Conservation (phyloP, 2,888 invertebrate genomes). For the Eubasilissa splendida region DNA sequence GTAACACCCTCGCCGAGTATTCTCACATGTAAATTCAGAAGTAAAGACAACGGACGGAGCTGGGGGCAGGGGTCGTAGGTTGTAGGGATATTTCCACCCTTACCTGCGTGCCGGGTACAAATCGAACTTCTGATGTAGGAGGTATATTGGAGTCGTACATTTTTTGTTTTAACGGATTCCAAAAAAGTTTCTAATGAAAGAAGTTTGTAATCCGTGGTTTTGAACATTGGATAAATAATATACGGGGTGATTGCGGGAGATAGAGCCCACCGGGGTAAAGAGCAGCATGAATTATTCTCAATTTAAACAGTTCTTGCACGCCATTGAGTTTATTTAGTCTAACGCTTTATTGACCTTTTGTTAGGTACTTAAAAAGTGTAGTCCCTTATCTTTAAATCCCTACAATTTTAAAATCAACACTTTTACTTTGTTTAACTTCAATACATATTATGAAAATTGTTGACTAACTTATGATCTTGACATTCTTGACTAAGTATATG, state of each 20-base stretch:
- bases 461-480: no score
- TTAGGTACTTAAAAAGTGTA: no score
- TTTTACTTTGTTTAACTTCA: no score
- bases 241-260: slow-evolving; percentile 26
- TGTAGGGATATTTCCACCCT: not conserved
- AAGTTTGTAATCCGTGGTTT: slow-evolving; percentile 34
- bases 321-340: not conserved
- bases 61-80: not conserved
- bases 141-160: slow-evolving; percentile 25
- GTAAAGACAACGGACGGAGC: slow-evolving; percentile 10
- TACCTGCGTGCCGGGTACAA: slow-evolving; percentile 10
- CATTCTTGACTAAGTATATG: no score
- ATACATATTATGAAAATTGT: no score
- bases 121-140: slow-evolving; percentile 17
- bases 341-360: no score
- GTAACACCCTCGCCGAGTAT: not conserved
- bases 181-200: slow-evolving; percentile 39
- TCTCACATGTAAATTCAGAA: slow-evolving; percentile 25
- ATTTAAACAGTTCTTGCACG: slow-evolving; percentile 6
- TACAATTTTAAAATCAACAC: no score
- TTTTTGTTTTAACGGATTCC: slow-evolving; percentile 37
- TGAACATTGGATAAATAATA: slow-evolving; percentile 18
- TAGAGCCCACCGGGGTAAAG: slow-evolving; percentile 8
- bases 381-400: no score
- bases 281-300: slow-evolving; percentile 12